Evolutionary conservation across 2,888 invertebrate genomes (phyloP), one percentile per base, ranked within the genome.

Genomic region (Macrosoma leucophasiata): DNA sequence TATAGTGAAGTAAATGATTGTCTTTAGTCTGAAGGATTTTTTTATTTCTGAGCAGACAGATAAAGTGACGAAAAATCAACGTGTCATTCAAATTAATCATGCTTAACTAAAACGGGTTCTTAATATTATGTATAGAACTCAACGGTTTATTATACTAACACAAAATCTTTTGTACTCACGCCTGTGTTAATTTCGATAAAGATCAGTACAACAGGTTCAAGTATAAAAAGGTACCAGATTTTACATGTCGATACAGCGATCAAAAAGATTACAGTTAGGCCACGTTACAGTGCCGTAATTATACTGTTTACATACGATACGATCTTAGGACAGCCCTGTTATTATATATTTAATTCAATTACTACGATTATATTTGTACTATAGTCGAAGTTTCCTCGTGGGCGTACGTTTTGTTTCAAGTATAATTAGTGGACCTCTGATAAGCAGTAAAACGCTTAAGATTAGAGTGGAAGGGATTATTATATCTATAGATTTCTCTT

Each of bases 331-430:
- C 23, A 49, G 52, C 58, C 60, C 66, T 60, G 58, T 62, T 57
- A 75, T 78, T 78, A 77, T 71, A 69, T 67, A 76, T 78, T 79
- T 72, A 77, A 78, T 75, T 78, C 81, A 78, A 82, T 82, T 79
- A 79, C 71, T 64, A 55, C 75, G 72, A 79, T 79, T 76, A 75
- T 69, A 63, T 68, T 71, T 68, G 62, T 64, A 55, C 52, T 52
- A 47, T 51, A 39, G 37, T 46, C 47, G 45, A 42, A 50, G 54
- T 55, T 50, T 48, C 33, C 28, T 32, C 39, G 79, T 77, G 68
- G 74, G 77, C 79, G 77, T 70, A 51, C 51, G 56, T 51, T 60
- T 57, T 51, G 50, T 58, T 57, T 59, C 61, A 51, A 52, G 52
- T 56, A 55, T 76, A 79, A 82, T 81, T 75, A 81, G 81, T 77